phyloP scores from a whole-genome alignment of 2,888 invertebrate genomes.

The Chrysolina haemoptera region DNA sequence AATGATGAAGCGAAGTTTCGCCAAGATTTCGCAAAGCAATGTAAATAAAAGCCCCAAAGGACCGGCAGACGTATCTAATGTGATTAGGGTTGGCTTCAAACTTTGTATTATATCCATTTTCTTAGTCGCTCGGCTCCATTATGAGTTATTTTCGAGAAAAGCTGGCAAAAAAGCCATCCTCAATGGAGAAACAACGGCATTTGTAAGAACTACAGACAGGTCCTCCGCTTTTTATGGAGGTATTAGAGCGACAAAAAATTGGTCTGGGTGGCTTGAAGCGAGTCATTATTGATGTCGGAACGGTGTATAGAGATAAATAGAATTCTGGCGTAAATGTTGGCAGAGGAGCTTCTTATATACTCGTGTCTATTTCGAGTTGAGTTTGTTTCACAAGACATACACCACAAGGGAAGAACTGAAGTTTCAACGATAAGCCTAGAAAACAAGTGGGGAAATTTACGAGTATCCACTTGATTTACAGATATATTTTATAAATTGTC shows the following conservation, averaged over 20 bases:
- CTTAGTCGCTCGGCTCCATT: conserved; percentile 29
- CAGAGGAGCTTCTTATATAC: neutral
- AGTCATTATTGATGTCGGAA: conserved; percentile 24
- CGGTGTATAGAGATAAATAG: conserved; percentile 17
- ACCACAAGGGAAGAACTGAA: neutral
- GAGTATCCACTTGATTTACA: too few relatives aligned
- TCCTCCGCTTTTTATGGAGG: conserved; percentile 24
- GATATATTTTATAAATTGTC: too few relatives aligned
- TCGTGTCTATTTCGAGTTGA: neutral
- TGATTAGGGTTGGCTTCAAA: conserved; percentile 36
- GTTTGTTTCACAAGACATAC: neutral
- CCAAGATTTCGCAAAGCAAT: conserved; percentile 31
- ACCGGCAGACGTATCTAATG: conserved; percentile 31
- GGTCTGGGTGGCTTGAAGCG: conserved; percentile 2
- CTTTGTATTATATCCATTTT: conserved; percentile 35
- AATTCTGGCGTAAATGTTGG: conserved; percentile 14
- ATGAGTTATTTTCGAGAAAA: conserved; percentile 41
- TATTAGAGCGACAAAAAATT: conserved; percentile 23
- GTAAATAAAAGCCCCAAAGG: conserved; percentile 33
- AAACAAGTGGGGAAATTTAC: neutral
- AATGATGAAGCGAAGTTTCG: conserved; percentile 20
- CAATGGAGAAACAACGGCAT: conserved; percentile 26
- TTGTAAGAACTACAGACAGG: conserved; percentile 26
- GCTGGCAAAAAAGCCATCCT: conserved; percentile 23
- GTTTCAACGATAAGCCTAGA: neutral